Conservation (phyloP, 2,113 vertebrate genomes). For the Oreochromis spilurus region DNA sequence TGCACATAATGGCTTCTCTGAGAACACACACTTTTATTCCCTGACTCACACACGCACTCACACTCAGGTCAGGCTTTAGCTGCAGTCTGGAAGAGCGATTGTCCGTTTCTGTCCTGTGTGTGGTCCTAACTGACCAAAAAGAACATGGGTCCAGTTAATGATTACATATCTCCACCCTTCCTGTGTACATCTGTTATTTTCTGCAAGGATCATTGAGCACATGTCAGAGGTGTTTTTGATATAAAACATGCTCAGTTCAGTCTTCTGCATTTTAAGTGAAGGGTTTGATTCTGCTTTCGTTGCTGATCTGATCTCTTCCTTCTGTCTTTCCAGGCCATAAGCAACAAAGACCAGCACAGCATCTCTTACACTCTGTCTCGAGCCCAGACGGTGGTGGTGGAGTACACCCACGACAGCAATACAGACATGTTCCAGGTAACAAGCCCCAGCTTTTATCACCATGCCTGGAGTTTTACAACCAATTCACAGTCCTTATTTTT, state of each 20-base stretch:
- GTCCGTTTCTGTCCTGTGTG: constrained; percentile 12
- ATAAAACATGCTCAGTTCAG: not conserved
- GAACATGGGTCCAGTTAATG: not conserved
- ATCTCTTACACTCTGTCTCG: constrained; percentile 97
- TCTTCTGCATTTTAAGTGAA: not conserved
- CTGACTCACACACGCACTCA: not conserved
- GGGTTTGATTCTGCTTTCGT: not conserved
- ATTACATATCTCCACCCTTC: not conserved
- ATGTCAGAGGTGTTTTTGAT: not conserved
- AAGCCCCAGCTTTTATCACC: not conserved
- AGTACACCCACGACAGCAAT: constrained; percentile 96
- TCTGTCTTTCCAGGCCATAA: constrained; percentile 82
- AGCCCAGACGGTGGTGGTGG: constrained; percentile 96
- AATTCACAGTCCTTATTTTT: not conserved
- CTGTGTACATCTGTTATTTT: not conserved
- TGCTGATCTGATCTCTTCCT: not conserved
- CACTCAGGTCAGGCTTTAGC: not conserved
- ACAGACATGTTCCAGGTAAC: constrained; percentile 93
- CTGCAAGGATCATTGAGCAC: not conserved
- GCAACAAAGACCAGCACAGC: constrained; percentile 99
- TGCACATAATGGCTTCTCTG: constrained; percentile 2
- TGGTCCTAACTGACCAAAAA: constrained; percentile 28
- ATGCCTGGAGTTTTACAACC: not conserved
- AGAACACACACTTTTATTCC: not conserved
- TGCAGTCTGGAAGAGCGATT: constrained; percentile 10